Base-by-base conservation (phyloP, 2,797 vertebrate genomes). In the Peromyscus melanophrys region DNA sequence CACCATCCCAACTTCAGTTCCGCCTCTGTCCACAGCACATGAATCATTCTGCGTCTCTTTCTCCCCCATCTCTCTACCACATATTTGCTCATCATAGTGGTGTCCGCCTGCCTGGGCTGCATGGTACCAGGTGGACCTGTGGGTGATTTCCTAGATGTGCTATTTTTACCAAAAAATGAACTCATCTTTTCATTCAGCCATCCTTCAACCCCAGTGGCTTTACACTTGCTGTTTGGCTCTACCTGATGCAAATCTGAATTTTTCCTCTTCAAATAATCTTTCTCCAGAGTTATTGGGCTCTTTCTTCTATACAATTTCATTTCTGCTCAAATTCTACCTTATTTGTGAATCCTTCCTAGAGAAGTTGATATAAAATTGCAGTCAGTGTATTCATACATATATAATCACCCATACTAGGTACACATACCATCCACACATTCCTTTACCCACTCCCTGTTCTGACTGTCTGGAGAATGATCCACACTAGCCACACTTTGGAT, bases 31-130 rank as follows among this genome's bases (percentile, higher is more conserved):
- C 27, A 65, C 27, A 31, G 29, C 29, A 65, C 29, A 67, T 67
- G 65, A 65, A 34, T 67, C 29, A 34, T 67, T 16, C 67, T 69
- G 31, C 4, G 6, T 8, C 37, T 73, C 37, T 40, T 73, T 40
- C 10, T 73, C 71, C 23, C 2, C 21, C 37, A 25, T 40, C 37
- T 73, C 21, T 40, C 21, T 40, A 23, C 23, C 37, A 40, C 71
- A 40, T 21, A 6, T 12, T 40, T 40, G 21, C 71, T 73, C 71
- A 40, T 73, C 10, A 23, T 40, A 12, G 37, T 6, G 10, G 10
- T 25, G 69, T 40, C 4, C 4, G 2, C 10, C 71, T 0, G 0
- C 37, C 4, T 73, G 37, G n/a, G 21, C 69, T 40, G 21, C 1
- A 1, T 73, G 69, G n/a, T 40, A 9, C 19, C 1, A 10, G 65